Conservation (phyloP, 2,888 invertebrate genomes). For the Eudemis profundana region DNA sequence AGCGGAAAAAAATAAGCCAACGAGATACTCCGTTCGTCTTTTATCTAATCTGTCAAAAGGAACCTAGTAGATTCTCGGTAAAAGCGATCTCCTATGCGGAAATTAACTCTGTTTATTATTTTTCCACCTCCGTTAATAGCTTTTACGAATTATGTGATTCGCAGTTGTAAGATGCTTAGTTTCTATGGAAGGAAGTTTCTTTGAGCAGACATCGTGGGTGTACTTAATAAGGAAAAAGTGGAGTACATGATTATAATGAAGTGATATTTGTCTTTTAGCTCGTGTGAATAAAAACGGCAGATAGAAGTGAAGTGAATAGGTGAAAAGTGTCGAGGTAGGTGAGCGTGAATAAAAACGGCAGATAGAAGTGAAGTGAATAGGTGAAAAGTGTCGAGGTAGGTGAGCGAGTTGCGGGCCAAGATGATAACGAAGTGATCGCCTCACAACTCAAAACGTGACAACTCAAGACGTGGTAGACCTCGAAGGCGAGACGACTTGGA, state of each 20-base stretch:
- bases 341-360: too few relatives aligned
- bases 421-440: too few relatives aligned
- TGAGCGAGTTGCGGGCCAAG: too few relatives aligned
- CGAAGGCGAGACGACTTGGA: too few relatives aligned
- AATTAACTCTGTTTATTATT: conserved; percentile 20
- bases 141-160: background rate
- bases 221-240: background rate
- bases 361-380: too few relatives aligned
- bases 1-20: background rate
- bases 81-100: conserved; percentile 21
- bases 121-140: background rate
- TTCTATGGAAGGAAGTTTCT: background rate
- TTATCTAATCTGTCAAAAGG: background rate
- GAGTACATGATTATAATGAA: background rate
- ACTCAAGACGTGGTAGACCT: too few relatives aligned
- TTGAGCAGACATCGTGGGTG: conserved; percentile 5
- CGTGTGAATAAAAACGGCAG: too few relatives aligned
- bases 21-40: background rate
- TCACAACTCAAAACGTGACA: too few relatives aligned
- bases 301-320: too few relatives aligned
- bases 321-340: too few relatives aligned
- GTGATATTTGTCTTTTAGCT: background rate
- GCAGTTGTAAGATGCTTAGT: conserved; percentile 10
- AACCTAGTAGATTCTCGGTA: background rate
- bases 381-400: too few relatives aligned